A percentile compares a stretch with the other conserved stretches of the same genome.
Evolutionary conservation across 2,113 vertebrate genomes (phyloP).

Genomic region (Nothobranchius furzeri): DNA sequence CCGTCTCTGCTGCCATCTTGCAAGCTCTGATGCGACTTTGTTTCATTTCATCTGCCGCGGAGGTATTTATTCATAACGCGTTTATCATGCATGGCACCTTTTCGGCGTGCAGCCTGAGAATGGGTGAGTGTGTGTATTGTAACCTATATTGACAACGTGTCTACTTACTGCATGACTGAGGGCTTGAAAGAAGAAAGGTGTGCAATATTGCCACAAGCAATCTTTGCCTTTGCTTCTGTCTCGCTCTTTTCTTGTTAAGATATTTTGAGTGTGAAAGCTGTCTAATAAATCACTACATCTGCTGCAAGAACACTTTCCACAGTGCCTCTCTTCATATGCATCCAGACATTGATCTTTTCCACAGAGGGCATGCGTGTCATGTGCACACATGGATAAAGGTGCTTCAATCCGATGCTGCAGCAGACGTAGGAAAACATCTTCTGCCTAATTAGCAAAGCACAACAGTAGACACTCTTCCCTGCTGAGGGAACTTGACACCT

Average conservation of each 20-base stretch:
- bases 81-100: slow-evolving; percentile 16
- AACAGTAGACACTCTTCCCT: slow-evolving; percentile 40
- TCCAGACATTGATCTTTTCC: slow-evolving; percentile 56
- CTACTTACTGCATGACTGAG: slow-evolving; percentile 31
- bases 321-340: slow-evolving; percentile 60
- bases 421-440: slow-evolving; percentile 38
- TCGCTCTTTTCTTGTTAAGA: neutral
- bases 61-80: slow-evolving; percentile 32
- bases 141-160: slow-evolving; percentile 37
- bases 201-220: slow-evolving; percentile 43
- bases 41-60: slow-evolving; percentile 3
- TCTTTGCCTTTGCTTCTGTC: slow-evolving; percentile 20
- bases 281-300: slow-evolving; percentile 62
- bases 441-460: slow-evolving; percentile 56
- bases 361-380: slow-evolving; percentile 48
- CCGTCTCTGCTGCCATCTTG: slow-evolving; percentile 8
- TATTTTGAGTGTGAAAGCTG: slow-evolving; percentile 25
- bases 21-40: slow-evolving; percentile 7
- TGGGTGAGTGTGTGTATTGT: neutral
- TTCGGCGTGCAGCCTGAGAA: neutral
- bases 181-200: slow-evolving; percentile 52
- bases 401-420: slow-evolving; percentile 10
- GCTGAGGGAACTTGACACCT: slow-evolving; percentile 36
- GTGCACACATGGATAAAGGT: neutral
- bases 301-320: slow-evolving; percentile 37